Percentiles rank a stretch among this genome's conserved stretches.
These are phyloP conservation scores for Erpornis zantholeuca DNA, from an alignment of 2,113 vertebrate species.

Conservation along the genomic window DNA sequence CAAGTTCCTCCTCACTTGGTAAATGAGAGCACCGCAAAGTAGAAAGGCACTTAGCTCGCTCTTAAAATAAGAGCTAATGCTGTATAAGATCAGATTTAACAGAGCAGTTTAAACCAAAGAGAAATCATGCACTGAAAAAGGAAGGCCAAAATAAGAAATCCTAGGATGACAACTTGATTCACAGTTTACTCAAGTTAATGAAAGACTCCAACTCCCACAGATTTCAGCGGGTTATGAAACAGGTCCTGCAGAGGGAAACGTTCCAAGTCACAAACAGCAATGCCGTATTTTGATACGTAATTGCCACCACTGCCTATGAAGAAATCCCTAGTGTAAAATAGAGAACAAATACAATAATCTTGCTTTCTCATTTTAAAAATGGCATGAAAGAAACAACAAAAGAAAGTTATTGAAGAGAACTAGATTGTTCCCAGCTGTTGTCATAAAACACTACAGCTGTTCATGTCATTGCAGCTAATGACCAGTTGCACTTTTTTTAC, in stretches of 20 bases:
- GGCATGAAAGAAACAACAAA: slow-evolving; percentile 41
- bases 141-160: background rate
- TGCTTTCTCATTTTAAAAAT: slow-evolving; percentile 26
- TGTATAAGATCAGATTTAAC: background rate
- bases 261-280: slow-evolving; percentile 20
- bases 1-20: background rate
- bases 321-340: slow-evolving; percentile 34
- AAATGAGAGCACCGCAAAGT: background rate
- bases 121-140: background rate
- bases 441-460: slow-evolving; percentile 52
- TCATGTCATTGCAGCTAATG: slow-evolving; percentile 36
- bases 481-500: slow-evolving; percentile 46
- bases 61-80: background rate
- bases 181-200: slow-evolving; percentile 22
- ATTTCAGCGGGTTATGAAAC: background rate
- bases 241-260: background rate
- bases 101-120: background rate
- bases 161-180: background rate
- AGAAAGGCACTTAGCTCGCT: background rate
- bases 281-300: background rate
- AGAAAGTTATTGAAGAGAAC: slow-evolving; percentile 50
- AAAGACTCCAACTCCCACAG: slow-evolving; percentile 11
- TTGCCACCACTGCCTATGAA: slow-evolving; percentile 25
- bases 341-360: slow-evolving; percentile 43
- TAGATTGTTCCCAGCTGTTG: slow-evolving; percentile 59